Evolutionary conservation across 2,113 vertebrate species (phyloP), one percentile per base, ranked within the genome.

Genomic region (Deroptyus accipitrinus): DNA sequence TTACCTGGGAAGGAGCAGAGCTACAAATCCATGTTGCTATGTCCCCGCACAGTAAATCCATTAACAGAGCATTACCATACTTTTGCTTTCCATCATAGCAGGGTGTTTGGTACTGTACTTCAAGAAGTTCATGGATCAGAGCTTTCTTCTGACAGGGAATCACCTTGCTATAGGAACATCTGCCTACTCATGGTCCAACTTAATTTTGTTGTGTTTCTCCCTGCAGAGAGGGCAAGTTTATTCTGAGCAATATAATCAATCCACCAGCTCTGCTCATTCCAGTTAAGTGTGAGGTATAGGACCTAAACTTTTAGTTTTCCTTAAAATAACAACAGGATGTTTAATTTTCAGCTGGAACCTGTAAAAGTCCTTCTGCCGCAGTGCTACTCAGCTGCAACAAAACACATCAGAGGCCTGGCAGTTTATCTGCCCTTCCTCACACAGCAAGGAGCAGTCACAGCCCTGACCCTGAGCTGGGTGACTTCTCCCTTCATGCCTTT

Each of bases 321-420:
- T 83, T 86, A 74, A 88, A 94, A 88, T 93, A 90, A 78, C 49
- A 63, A 83, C 55, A 83, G 39, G 76, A 30, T 51, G 48, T 30
- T 82, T 78, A 39, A 63, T 84, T 92, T 93, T 93, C 51, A 81
- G 8, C 77, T 89, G 83, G 48, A 86, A n/a, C 52, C 57, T 82
- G 55, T 87, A 33, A 79, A 95, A 92, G 35, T 81, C 62, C 25
- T 93, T 49, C 76, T 95, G 86, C 64, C 0, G 2, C 57, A 61
- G 39, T 48, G 33, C 42, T 90, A 4, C 49, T 78, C 66, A 86
- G 51, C 66, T 91, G 41, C 48, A 91, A 5, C 19, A 67, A 39
- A 74, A 46, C 12, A 17, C 18, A 15, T 9, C 18, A 24, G 61
- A 88, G 19, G 17, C 28, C 24, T n/a, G 44, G 30, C 46, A n/a